These are phyloP conservation scores for Haemorhous mexicanus DNA, from an alignment of 2,113 vertebrate genomes.

Conservation along the genomic window DNA sequence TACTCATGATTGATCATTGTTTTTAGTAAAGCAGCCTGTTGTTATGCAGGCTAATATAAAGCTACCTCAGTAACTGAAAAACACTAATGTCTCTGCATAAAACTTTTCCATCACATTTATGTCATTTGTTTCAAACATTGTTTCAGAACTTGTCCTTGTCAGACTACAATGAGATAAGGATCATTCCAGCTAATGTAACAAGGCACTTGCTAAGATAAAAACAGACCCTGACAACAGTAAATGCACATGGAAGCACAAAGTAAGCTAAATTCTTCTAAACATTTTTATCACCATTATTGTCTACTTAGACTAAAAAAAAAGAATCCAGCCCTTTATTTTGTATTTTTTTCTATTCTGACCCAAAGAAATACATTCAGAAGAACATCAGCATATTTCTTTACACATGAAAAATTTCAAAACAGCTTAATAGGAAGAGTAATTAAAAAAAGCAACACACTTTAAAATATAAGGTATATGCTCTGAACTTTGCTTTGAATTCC, in stretches of 20 bases:
- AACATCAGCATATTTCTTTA: not conserved
- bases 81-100: not conserved
- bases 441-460: not conserved
- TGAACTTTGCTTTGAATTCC: not conserved
- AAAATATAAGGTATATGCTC: not conserved
- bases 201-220: not conserved
- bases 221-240: not conserved
- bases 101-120: not conserved
- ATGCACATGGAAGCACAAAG: not conserved
- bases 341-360: not conserved
- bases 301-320: not conserved
- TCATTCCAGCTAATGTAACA: not conserved
- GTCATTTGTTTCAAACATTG: not conserved
- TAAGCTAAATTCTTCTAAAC: not conserved
- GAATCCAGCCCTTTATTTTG: not conserved
- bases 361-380: not conserved
- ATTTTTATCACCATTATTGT: not conserved
- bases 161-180: not conserved
- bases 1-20: not conserved
- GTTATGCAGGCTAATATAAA: constrained; percentile 4
- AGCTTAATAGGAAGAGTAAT: not conserved
- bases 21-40: not conserved
- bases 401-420: not conserved
- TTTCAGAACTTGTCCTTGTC: constrained; percentile 39
- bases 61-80: not conserved